Conservation (phyloP, 2,113 vertebrate genomes). For the Zosterops lateralis region DNA sequence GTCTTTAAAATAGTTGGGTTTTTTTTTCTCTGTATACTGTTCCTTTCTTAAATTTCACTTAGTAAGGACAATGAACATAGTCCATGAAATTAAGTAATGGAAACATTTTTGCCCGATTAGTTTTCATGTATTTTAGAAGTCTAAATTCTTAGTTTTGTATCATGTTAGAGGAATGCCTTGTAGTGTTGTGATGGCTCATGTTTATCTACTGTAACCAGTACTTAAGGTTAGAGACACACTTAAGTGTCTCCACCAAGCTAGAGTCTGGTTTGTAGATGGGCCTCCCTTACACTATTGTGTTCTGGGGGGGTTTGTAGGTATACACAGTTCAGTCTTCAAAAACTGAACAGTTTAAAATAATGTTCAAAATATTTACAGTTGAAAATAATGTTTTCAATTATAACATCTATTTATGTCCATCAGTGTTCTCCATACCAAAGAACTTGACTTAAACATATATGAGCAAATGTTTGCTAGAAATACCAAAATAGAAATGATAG, state of each 20-base stretch:
- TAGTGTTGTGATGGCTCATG: not conserved
- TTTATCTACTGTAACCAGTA: not conserved
- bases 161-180: not conserved
- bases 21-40: not conserved
- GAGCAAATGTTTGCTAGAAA: not conserved
- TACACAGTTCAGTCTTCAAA: not conserved
- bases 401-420: not conserved
- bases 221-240: not conserved
- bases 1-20: not conserved
- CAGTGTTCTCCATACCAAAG: not conserved
- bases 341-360: too few relatives aligned
- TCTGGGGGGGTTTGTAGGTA: not conserved
- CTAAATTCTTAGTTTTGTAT: not conserved
- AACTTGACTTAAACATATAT: not conserved
- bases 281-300: not conserved
- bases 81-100: not conserved
- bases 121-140: not conserved
- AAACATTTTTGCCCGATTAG: not conserved
- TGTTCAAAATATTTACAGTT: too few relatives aligned
- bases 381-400: not conserved
- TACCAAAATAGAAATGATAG: not conserved
- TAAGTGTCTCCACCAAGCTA: not conserved
- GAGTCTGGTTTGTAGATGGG: not conserved
- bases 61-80: not conserved
- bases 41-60: not conserved